A percentile compares a stretch with the other conserved stretches of the same genome.
These are phyloP conservation scores for Vidua macroura DNA, from an alignment of 2,113 vertebrate species.

Conservation along the genomic window DNA sequence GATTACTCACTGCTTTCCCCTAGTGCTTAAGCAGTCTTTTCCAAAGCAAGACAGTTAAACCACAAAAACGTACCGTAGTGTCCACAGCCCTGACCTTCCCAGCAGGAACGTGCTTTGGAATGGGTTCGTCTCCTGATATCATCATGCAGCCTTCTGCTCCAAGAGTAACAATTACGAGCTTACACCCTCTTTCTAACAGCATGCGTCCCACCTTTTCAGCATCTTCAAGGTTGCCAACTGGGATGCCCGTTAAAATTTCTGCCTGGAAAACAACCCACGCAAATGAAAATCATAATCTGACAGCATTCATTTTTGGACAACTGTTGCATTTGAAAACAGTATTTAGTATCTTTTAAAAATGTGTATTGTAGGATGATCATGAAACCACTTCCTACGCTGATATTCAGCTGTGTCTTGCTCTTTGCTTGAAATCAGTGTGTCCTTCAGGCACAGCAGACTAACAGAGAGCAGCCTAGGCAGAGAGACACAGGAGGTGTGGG, in stretches of 20 bases:
- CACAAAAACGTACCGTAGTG: conserved; percentile 86
- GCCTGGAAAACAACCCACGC: conserved; percentile 78
- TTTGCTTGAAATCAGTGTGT: neutral
- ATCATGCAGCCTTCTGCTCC: conserved; percentile 89
- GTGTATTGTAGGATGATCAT: neutral
- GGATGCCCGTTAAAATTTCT: conserved; percentile 85
- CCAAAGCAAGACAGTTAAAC: conserved; percentile 59
- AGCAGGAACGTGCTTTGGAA: conserved; percentile 80
- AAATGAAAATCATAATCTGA: conserved; percentile 42
- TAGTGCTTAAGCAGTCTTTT: conserved; percentile 51
- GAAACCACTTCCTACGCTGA: conserved; percentile 21
- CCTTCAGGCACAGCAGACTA: neutral
- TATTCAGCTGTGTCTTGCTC: neutral
- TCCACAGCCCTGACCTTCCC: conserved; percentile 82
- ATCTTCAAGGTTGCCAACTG: conserved; percentile 75
- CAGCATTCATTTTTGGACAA: conserved; percentile 38
- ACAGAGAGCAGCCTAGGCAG: neutral
- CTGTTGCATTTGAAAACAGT: conserved; percentile 5
- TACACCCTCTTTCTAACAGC: conserved; percentile 85
- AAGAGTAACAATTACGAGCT: conserved; percentile 84
- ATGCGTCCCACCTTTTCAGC: conserved; percentile 76
- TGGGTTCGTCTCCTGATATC: conserved; percentile 73
- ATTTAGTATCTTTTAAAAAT: neutral
- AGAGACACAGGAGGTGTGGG: neutral
- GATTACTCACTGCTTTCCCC: conserved; percentile 71